Evolutionary conservation across 1,140 invertebrate genomes (phyloP).

Genomic region (Philotrypesis tridentata): DNA sequence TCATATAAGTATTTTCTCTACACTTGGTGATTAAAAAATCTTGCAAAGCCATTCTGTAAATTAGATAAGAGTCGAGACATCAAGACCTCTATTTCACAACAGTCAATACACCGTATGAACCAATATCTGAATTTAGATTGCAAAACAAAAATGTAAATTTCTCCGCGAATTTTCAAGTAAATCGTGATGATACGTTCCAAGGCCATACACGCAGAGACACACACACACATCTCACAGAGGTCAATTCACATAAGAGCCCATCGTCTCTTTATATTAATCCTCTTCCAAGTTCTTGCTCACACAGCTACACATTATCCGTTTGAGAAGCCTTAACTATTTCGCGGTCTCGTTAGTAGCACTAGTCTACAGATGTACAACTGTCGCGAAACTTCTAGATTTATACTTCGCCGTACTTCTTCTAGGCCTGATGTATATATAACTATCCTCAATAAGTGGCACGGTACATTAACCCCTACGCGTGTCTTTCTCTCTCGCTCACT

Average conservation of each 20-base stretch:
- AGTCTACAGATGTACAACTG: not conserved
- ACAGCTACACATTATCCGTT: not conserved
- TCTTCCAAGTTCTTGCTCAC: not conserved
- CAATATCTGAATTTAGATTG: too few relatives aligned
- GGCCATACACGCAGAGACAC: too few relatives aligned
- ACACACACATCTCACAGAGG: too few relatives aligned
- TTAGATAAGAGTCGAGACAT: too few relatives aligned
- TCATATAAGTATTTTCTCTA: too few relatives aligned
- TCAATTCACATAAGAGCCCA: not conserved
- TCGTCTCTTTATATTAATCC: not conserved
- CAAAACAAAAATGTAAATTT: too few relatives aligned
- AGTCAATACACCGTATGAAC: too few relatives aligned
- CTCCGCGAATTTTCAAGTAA: too few relatives aligned
- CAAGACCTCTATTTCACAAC: too few relatives aligned
- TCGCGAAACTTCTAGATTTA: slow-evolving; percentile 13
- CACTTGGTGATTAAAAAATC: too few relatives aligned
- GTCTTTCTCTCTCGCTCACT: not conserved
- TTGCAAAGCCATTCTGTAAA: too few relatives aligned
- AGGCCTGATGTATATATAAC: slow-evolving; percentile 9
- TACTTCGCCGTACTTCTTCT: not conserved
- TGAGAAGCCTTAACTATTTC: not conserved
- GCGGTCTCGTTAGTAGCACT: not conserved
- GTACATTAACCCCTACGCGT: slow-evolving; percentile 29
- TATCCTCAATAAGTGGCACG: slow-evolving; percentile 26
- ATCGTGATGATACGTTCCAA: too few relatives aligned